Conservation (phyloP, 2,888 invertebrate genomes). For the Pecten maximus region DNA sequence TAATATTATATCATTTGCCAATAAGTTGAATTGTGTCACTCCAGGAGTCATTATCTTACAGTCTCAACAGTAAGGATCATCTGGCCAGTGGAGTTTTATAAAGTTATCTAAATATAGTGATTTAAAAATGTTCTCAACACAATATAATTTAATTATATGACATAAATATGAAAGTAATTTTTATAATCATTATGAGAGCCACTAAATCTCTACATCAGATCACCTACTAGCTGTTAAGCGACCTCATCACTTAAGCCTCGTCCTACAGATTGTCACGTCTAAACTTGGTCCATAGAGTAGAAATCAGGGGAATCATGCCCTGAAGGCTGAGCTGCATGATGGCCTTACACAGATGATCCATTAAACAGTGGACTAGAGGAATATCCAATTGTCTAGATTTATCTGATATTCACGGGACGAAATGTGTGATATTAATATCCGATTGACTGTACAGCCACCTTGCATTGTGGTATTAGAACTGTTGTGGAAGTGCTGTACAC, state of each 20-base stretch:
- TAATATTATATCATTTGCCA: no score
- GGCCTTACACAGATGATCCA: background rate
- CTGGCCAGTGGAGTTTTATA: no score
- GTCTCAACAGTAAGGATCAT: no score
- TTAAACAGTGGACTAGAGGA: background rate
- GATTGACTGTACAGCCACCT: background rate
- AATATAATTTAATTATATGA: no score
- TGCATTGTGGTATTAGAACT: background rate
- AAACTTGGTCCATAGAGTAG: background rate
- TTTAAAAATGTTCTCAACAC: no score
- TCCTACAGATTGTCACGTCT: background rate
- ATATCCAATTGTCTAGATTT: background rate
- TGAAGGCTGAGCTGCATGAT: background rate
- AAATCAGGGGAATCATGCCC: background rate
- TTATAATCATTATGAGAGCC: background rate
- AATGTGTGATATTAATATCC: conserved; percentile 3
- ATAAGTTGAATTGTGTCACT: no score
- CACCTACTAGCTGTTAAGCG: no score
- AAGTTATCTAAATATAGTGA: no score
- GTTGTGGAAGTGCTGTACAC: background rate
- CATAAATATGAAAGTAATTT: no score
- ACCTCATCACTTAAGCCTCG: background rate
- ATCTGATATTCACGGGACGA: background rate
- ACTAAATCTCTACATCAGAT: background rate
- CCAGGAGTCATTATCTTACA: no score